Conservation (phyloP, 2,113 vertebrate species). For the Bubo blakistoni region DNA sequence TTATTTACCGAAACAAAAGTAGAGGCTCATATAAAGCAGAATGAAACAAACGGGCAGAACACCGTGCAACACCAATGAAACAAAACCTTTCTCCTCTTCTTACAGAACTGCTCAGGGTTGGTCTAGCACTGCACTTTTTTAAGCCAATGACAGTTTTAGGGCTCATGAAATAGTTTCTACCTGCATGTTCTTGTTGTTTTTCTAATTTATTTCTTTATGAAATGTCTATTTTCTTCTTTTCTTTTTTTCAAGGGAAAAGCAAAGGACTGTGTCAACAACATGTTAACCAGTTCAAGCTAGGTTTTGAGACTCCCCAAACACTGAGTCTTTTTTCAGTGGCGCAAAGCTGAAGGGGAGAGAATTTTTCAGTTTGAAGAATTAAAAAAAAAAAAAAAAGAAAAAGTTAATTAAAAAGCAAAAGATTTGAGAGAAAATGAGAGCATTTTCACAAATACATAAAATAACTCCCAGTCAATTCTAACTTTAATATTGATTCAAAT, state of each 20-base stretch:
- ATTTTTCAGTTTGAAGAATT: background rate
- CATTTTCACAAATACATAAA: background rate
- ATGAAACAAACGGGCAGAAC: background rate
- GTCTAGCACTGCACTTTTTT: background rate
- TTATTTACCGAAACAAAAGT: background rate
- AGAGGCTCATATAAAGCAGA: background rate
- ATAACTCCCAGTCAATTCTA: background rate
- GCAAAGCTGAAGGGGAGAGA: background rate
- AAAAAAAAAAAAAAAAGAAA: no score
- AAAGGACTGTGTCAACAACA: background rate
- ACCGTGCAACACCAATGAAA: background rate
- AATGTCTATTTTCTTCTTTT: background rate
- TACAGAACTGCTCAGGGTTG: background rate
- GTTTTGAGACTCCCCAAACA: background rate
- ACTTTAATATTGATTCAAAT: background rate
- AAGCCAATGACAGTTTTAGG: background rate
- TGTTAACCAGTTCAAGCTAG: background rate
- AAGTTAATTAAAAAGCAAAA: background rate
- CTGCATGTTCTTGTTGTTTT: background rate
- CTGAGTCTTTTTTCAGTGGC: background rate
- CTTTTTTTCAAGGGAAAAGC: background rate
- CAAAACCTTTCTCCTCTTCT: background rate
- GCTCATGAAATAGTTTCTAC: background rate
- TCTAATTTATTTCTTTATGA: background rate
- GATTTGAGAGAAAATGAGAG: background rate